Percentiles rank a stretch among this genome's conserved stretches.
phyloP scores from a whole-genome alignment of 2,797 vertebrate genomes.

The Leucoraja ocellata region DNA sequence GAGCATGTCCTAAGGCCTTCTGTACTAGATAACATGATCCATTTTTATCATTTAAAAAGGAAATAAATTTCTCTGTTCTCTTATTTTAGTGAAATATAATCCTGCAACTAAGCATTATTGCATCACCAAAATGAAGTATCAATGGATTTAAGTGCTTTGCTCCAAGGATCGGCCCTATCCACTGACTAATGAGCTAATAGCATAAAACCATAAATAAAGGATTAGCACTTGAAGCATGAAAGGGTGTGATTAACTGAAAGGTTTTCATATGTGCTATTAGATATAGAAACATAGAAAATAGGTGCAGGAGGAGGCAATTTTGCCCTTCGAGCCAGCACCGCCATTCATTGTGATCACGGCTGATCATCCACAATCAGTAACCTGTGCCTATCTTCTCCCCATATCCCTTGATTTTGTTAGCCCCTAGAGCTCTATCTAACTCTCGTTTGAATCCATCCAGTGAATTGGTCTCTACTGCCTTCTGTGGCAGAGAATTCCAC shows the following conservation, averaged over 20 bases:
- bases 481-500: too few species aligned
- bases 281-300: neutral
- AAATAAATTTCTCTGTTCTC: neutral
- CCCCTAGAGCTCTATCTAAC: too few species aligned
- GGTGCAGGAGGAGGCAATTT: too few species aligned
- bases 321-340: too few species aligned
- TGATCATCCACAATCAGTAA: too few species aligned
- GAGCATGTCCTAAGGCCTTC: too few species aligned
- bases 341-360: too few species aligned
- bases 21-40: neutral
- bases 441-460: too few species aligned
- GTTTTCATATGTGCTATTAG: constrained; percentile 24
- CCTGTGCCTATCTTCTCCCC: too few species aligned
- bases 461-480: too few species aligned
- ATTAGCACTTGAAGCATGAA: constrained; percentile 23
- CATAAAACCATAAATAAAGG: neutral
- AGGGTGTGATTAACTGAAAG: constrained; percentile 14
- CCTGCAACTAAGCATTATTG: neutral
- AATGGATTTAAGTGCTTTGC: neutral
- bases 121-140: neutral
- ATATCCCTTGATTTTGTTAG: too few species aligned
- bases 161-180: neutral
- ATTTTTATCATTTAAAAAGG: neutral
- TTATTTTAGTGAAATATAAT: neutral
- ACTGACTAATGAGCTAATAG: constrained; percentile 21